Evolutionary conservation across 2,113 vertebrate genomes (phyloP), one percentile per base, ranked within the genome.

Genomic region (Cnemophilus loriae): DNA sequence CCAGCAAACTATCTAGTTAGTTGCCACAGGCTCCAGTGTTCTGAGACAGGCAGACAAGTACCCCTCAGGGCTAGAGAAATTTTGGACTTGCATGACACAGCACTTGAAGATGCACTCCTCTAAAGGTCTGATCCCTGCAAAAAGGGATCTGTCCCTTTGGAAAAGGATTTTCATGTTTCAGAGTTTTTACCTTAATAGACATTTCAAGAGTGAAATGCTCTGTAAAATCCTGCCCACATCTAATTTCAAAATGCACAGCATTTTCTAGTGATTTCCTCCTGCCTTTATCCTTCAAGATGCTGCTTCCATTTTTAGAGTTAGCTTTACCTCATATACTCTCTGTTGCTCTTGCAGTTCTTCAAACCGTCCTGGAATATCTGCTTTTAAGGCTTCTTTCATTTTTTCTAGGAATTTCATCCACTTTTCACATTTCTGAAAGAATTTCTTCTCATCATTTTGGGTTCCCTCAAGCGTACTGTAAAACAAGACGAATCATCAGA

Each of bases 401-500:
- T 97, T 98, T 97, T 99, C 98, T 69, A 99, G 97, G 95, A 99
- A 99, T 6, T 84, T 96, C 94, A 98, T 98, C 99, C 99, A 99
- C 80, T 97, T 98, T 93, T 99, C 98, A 97, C 98, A 99, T 95
- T 98, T 98, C 92, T 97, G 95, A 96, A 99, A 96, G 81, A 99
- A 99, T 52, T 80, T 98, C 89, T 98, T 98, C 63, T 93, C 97
- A 91, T 97, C 98, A 39, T 98, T 89, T 63, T 95, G 89, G 50
- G 89, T 86, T 23, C 94, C 97, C 95, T 99, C 99, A 83, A 98
- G 96, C 89, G 98, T 97, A 78, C 99, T 99, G 94, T 10, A 80
- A 86, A 96, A 60, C 52, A 82, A 73, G 89, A 60, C 12, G 24
- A 86, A 70, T n/a, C 37, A 77, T 39, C 55, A 53, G 55, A 61